A percentile compares a stretch with the other conserved stretches of the same genome.
phyloP scores from a whole-genome alignment of 2,113 vertebrate genomes.

The Alethe castanea region DNA sequence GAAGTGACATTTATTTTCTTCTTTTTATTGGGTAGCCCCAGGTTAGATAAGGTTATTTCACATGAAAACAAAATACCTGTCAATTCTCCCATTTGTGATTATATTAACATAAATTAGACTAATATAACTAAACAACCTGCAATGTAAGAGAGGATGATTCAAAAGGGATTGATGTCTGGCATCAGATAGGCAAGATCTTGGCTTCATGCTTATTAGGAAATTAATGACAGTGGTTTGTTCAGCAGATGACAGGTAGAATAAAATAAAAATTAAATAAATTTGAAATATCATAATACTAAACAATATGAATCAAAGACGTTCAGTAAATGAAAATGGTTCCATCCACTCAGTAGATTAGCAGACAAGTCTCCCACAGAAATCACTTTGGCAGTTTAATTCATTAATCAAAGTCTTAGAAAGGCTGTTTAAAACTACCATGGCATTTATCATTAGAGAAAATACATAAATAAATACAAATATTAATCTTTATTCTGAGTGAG shows the following conservation, averaged over 20 bases:
- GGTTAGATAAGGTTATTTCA: not conserved
- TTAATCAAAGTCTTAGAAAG: not conserved
- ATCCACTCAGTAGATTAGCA: not conserved
- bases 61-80: not conserved
- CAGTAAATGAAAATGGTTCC: not conserved
- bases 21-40: not conserved
- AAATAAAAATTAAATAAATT: not conserved
- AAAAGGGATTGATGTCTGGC: not conserved
- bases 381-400: not conserved
- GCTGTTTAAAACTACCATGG: not conserved
- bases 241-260: not conserved
- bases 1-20: not conserved
- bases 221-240: conserved; percentile 12
- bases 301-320: not conserved
- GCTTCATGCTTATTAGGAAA: not conserved
- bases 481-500: not conserved
- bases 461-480: not conserved
- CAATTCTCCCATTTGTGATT: not conserved
- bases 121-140: not conserved
- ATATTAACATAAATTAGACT: conserved; percentile 9
- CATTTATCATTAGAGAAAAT: not conserved
- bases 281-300: not conserved
- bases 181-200: conserved; percentile 1
- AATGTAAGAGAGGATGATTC: not conserved
- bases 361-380: not conserved